These are phyloP conservation scores for Malacosoma neustria DNA, from an alignment of 2,888 invertebrate genomes.

Conservation along the genomic window DNA sequence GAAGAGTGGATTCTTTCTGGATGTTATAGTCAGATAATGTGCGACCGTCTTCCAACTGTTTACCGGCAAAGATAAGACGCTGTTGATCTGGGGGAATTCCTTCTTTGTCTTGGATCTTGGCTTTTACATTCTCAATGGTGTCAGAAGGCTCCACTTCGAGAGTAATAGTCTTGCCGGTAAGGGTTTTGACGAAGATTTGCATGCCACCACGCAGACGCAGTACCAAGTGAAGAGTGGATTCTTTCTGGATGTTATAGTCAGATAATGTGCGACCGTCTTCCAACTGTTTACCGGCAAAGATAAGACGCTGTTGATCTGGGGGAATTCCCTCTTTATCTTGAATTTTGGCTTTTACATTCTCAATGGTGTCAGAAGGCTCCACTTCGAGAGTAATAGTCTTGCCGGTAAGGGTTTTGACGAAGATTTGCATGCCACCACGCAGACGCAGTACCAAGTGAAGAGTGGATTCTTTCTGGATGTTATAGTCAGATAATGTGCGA, in stretches of 20 bases:
- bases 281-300: slow-evolving; percentile 26
- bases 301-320: slow-evolving; percentile 25
- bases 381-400: slow-evolving; percentile 26
- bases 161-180: slow-evolving; percentile 27
- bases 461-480: slow-evolving; percentile 26
- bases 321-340: slow-evolving; percentile 30
- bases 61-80: slow-evolving; percentile 24
- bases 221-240: slow-evolving; percentile 22
- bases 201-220: slow-evolving; percentile 26
- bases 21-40: slow-evolving; percentile 25
- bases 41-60: slow-evolving; percentile 25
- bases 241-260: slow-evolving; percentile 28
- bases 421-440: slow-evolving; percentile 27
- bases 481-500: slow-evolving; percentile 23
- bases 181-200: slow-evolving; percentile 26
- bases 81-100: slow-evolving; percentile 28
- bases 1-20: slow-evolving; percentile 24
- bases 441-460: slow-evolving; percentile 22
- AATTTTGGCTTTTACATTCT: slow-evolving; percentile 26
- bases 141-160: slow-evolving; percentile 23
- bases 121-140: slow-evolving; percentile 27
- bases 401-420: slow-evolving; percentile 23
- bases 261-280: slow-evolving; percentile 26
- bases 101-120: slow-evolving; percentile 27
- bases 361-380: slow-evolving; percentile 24